These are phyloP conservation scores for Drosophila cyrtoloma DNA, from an alignment of 2,888 invertebrate genomes.

Conservation along the genomic window DNA sequence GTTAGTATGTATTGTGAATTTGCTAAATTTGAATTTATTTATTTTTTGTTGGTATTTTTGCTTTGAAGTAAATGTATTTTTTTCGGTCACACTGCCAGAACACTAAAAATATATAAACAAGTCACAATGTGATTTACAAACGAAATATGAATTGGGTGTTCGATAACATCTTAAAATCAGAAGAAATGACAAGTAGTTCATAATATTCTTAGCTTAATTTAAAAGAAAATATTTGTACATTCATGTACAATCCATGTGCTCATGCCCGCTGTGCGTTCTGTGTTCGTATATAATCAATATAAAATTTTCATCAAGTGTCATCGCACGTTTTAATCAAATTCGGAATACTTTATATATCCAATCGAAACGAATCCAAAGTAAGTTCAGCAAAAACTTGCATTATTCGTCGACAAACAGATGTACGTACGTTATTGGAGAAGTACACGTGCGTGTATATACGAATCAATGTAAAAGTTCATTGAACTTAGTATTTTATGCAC, in stretches of 20 bases:
- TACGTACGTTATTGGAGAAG: neutral
- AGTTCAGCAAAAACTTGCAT: neutral
- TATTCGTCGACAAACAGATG: neutral
- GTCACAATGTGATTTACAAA: neutral
- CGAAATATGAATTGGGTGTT: neutral
- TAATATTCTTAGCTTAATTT: neutral
- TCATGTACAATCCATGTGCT: neutral
- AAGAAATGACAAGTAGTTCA: neutral
- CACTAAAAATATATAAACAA: constrained; percentile 5
- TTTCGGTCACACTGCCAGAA: constrained; percentile 18
- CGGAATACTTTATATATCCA: neutral
- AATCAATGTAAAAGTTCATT: constrained; percentile 22
- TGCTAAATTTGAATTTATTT: neutral
- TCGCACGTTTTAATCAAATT: neutral
- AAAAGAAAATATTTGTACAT: constrained; percentile 1
- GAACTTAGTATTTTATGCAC: constrained; percentile 16
- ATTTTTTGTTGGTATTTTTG: constrained; percentile 7
- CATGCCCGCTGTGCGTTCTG: neutral
- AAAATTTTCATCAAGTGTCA: constrained; percentile 1
- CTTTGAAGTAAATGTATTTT: neutral
- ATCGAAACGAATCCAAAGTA: neutral
- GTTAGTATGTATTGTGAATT: neutral
- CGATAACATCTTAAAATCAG: neutral
- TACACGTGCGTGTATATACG: neutral
- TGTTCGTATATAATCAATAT: constrained; percentile 3